phyloP scores from a whole-genome alignment of 2,797 vertebrate species.

The Sciurus vulgaris region DNA sequence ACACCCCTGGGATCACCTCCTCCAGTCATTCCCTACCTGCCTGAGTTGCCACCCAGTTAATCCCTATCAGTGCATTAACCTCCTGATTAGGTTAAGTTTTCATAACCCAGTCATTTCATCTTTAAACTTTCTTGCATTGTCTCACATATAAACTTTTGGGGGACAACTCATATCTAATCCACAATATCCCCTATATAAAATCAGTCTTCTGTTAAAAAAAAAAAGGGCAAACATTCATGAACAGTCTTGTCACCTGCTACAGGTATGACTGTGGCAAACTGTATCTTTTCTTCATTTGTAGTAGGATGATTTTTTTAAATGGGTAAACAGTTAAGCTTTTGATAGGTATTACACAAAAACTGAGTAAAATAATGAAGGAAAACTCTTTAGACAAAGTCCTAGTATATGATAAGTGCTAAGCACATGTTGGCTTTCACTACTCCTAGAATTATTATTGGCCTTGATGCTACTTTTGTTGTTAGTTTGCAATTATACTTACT shows the following conservation, averaged over 20 bases:
- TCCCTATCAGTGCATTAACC: too few species aligned
- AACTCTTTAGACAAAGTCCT: background rate
- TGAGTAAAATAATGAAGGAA: background rate
- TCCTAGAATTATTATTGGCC: background rate
- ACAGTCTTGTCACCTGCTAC: background rate
- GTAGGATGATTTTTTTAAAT: background rate
- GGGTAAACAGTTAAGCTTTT: background rate
- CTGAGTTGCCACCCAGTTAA: too few species aligned
- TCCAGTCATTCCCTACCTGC: too few species aligned
- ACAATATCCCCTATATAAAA: background rate
- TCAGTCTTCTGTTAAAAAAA: background rate
- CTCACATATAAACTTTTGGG: too few species aligned
- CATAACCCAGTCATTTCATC: too few species aligned
- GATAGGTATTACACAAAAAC: background rate
- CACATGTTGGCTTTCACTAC: background rate
- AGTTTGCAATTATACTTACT: background rate
- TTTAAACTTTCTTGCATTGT: too few species aligned
- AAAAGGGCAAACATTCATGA: background rate
- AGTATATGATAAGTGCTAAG: background rate
- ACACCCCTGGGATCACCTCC: too few species aligned
- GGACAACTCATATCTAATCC: too few species aligned
- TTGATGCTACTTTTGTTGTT: background rate
- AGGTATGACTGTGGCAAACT: background rate
- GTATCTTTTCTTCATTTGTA: background rate
- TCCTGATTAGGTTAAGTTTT: too few species aligned